A percentile compares a stretch with the other conserved stretches of the same genome.
Evolutionary conservation across 2,113 vertebrate genomes (phyloP).

Genomic region (Maccullochella peelii): DNA sequence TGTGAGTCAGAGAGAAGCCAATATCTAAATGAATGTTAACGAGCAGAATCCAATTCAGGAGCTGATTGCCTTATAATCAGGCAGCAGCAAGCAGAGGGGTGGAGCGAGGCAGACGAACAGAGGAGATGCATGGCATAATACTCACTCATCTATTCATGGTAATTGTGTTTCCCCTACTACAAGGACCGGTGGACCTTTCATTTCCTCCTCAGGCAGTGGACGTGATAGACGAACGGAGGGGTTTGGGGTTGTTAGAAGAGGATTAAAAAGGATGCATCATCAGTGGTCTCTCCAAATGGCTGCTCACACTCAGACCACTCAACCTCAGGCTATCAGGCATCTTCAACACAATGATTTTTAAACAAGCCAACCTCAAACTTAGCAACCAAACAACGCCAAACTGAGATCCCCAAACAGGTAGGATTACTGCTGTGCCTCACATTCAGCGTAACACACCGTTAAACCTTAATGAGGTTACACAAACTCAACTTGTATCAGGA

Average conservation of each 20-base stretch:
- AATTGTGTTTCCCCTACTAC: slow-evolving; percentile 78
- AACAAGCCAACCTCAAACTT: slow-evolving; percentile 16
- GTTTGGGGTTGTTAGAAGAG: slow-evolving; percentile 68
- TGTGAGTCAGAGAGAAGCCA: slow-evolving; percentile 70
- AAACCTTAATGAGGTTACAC: neutral
- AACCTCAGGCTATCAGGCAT: slow-evolving; percentile 24
- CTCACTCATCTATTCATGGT: slow-evolving; percentile 77
- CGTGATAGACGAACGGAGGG: slow-evolving; percentile 59
- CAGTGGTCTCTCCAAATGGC: slow-evolving; percentile 61
- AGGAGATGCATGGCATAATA: slow-evolving; percentile 70
- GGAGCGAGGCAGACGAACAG: slow-evolving; percentile 40
- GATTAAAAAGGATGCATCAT: slow-evolving; percentile 70
- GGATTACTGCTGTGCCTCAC: slow-evolving; percentile 9
- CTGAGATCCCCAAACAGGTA: neutral
- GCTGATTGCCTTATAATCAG: slow-evolving; percentile 75
- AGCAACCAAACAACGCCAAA: slow-evolving; percentile 10
- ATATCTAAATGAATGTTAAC: slow-evolving; percentile 81
- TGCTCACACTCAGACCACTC: slow-evolving; percentile 51
- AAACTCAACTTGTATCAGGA: neutral
- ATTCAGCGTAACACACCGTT: neutral
- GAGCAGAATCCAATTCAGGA: slow-evolving; percentile 72
- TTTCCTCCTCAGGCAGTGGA: slow-evolving; percentile 70
- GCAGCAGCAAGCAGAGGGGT: slow-evolving; percentile 48
- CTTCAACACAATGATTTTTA: slow-evolving; percentile 33
- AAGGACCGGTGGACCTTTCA: slow-evolving; percentile 76